Conservation (phyloP, 64 coral and sea anemone species). For the Actinia tenebrosa region DNA sequence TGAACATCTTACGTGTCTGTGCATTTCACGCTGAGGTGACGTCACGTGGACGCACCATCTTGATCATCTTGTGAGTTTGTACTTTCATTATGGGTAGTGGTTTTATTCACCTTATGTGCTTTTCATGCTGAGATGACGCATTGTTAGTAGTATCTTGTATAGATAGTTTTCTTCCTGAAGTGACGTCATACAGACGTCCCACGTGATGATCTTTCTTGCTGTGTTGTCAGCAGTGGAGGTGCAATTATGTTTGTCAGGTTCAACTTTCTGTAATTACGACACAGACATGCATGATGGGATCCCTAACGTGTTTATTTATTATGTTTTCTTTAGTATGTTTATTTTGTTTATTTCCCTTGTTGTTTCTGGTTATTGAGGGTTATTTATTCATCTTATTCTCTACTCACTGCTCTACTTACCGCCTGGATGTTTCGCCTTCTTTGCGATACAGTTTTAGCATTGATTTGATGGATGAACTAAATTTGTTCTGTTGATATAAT, state of each 20-base stretch:
- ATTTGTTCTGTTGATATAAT: background rate
- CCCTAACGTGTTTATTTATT: too few species aligned
- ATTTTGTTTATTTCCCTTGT: too few species aligned
- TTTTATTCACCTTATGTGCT: background rate
- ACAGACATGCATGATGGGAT: too few species aligned
- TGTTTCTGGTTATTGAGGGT: background rate
- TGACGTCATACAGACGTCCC: background rate
- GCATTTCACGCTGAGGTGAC: background rate
- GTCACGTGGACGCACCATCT: background rate
- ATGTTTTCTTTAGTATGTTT: too few species aligned
- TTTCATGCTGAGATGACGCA: background rate
- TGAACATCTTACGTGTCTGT: background rate
- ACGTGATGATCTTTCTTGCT: background rate
- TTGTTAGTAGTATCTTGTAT: too few species aligned
- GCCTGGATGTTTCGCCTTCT: slow-evolving; percentile 8
- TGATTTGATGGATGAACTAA: slow-evolving; percentile 47
- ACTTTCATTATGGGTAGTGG: background rate
- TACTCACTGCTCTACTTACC: background rate
- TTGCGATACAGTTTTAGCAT: slow-evolving; percentile 36
- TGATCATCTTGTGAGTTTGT: background rate
- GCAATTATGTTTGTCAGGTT: too few species aligned
- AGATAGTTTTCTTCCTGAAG: too few species aligned
- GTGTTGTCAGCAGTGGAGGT: background rate
- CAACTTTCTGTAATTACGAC: too few species aligned
- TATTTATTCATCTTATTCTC: background rate